Evolutionary conservation across 2,113 vertebrate species (phyloP).

Genomic region (Terrapene triunguis): DNA sequence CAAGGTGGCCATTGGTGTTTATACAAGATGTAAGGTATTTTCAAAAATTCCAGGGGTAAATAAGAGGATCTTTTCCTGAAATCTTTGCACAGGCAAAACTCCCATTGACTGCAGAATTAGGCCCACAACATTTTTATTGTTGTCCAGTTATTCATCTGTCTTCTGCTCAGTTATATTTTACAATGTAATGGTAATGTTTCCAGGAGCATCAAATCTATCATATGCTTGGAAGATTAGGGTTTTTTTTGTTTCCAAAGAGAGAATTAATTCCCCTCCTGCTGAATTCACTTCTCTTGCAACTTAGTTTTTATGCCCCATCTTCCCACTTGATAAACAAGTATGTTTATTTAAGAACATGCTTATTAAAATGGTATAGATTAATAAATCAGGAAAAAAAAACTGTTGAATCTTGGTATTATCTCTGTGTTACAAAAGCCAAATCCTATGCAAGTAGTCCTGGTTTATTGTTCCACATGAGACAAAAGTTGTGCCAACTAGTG

Average conservation of each 20-base stretch:
- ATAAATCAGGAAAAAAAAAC: conserved; percentile 58
- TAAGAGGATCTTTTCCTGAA: too few species aligned
- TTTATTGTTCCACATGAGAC: conserved; percentile 56
- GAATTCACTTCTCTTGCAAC: conserved; percentile 50
- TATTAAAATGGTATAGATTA: conserved; percentile 64
- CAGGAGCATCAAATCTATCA: not conserved
- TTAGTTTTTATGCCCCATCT: conserved; percentile 51
- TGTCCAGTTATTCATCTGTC: not conserved
- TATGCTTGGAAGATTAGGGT: conserved; percentile 15
- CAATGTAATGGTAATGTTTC: not conserved
- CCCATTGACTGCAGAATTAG: not conserved
- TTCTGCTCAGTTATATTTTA: not conserved
- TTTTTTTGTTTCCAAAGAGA: conserved; percentile 55
- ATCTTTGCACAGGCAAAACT: not conserved
- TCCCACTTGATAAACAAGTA: conserved; percentile 63
- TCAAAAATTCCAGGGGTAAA: too few species aligned
- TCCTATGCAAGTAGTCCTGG: conserved; percentile 59
- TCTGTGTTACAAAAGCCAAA: conserved; percentile 60
- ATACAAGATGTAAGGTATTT: too few species aligned
- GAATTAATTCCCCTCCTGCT: conserved; percentile 33
- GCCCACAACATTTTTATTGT: conserved; percentile 5
- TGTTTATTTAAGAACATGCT: conserved; percentile 58
- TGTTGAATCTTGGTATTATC: conserved; percentile 53
- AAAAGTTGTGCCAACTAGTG: conserved; percentile 56
- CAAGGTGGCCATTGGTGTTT: too few species aligned